phyloP scores from a whole-genome alignment of 2,888 invertebrate species.

The Campoletis raptor region DNA sequence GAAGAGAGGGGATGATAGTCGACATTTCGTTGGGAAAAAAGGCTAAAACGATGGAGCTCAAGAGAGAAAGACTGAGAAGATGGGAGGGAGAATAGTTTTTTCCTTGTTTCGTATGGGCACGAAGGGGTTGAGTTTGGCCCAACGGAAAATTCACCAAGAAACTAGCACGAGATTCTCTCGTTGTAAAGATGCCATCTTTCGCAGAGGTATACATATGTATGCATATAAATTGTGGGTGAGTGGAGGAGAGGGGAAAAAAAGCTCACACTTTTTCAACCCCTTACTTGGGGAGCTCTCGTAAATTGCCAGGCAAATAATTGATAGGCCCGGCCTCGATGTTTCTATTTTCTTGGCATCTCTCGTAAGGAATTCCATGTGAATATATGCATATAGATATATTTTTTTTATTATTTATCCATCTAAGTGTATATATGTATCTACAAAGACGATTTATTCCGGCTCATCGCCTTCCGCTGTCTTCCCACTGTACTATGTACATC shows the following conservation, averaged over 20 bases:
- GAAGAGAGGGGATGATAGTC: conserved; percentile 13
- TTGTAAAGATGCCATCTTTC: conserved; percentile 81
- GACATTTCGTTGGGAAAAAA: conserved; percentile 22
- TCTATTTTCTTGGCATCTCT: conserved; percentile 84
- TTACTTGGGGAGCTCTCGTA: conserved; percentile 72
- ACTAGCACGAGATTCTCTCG: conserved; percentile 40
- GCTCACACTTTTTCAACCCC: conserved; percentile 18
- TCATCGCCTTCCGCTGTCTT: conserved; percentile 79
- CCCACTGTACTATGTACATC: conserved; percentile 44
- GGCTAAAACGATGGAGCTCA: conserved; percentile 6
- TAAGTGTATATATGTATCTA: conserved; percentile 4
- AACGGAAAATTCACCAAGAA: conserved; percentile 44
- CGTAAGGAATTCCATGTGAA: conserved; percentile 76
- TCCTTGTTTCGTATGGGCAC: background rate
- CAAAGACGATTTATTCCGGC: conserved; percentile 82
- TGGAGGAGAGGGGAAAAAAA: background rate
- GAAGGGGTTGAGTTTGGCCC: conserved; percentile 72
- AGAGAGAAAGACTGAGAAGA: conserved; percentile 5
- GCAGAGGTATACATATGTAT: conserved; percentile 65
- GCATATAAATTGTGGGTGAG: background rate
- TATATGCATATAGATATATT: conserved; percentile 3
- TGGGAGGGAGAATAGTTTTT: conserved; percentile 38
- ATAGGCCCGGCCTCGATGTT: conserved; percentile 83
- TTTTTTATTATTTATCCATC: conserved; percentile 14
- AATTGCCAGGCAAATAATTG: conserved; percentile 84